Evolutionary conservation across 2,797 vertebrate species (phyloP).

Genomic region (Labroides dimidiatus): DNA sequence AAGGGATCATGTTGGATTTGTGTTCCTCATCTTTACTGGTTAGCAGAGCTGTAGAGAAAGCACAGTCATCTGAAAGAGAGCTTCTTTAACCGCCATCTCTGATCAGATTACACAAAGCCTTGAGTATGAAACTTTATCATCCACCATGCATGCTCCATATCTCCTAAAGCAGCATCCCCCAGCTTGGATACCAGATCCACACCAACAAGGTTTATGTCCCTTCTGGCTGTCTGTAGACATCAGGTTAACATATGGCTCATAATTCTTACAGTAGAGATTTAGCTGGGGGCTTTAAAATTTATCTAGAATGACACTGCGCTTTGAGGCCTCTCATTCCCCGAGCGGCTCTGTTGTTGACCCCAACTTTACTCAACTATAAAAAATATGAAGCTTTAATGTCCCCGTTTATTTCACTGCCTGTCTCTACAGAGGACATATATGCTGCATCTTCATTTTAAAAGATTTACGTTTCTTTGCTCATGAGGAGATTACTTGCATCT

Average conservation of each 20-base stretch:
- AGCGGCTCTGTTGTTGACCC: constrained; percentile 60
- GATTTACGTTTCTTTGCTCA: constrained; percentile 44
- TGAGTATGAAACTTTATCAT: constrained; percentile 38
- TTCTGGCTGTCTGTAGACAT: constrained; percentile 37
- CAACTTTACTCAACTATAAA: constrained; percentile 42
- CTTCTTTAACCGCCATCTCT: neutral
- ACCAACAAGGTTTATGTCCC: constrained; percentile 44
- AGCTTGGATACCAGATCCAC: constrained; percentile 25
- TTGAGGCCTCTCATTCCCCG: constrained; percentile 50
- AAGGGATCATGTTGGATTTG: too few species aligned
- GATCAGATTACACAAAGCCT: constrained; percentile 7
- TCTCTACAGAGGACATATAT: constrained; percentile 40
- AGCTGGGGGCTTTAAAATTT: constrained; percentile 44
- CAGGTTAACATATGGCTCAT: constrained; percentile 44
- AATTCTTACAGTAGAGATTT: constrained; percentile 48
- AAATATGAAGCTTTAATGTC: constrained; percentile 51
- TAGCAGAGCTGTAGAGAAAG: neutral
- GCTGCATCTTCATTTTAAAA: constrained; percentile 46
- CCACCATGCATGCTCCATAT: constrained; percentile 30
- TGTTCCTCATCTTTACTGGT: too few species aligned
- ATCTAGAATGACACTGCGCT: constrained; percentile 40
- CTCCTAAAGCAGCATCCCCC: constrained; percentile 20
- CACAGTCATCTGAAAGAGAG: neutral
- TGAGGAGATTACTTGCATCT: constrained; percentile 45
- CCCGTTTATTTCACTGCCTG: constrained; percentile 49